Evolutionary conservation across 2,888 invertebrate genomes (phyloP).

Genomic region (Bruchidius siliquastri): DNA sequence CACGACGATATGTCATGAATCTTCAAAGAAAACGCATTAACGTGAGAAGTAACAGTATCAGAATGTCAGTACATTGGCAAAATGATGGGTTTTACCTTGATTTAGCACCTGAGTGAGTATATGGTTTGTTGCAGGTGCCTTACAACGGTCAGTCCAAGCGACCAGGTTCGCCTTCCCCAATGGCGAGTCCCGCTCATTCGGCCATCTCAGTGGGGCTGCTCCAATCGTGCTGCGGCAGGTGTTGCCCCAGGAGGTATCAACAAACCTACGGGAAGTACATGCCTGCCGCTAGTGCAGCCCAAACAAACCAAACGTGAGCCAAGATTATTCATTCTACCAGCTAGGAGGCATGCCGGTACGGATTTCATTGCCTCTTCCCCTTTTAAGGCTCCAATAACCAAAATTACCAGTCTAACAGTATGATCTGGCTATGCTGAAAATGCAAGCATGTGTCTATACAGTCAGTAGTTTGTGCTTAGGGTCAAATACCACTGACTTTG

Average conservation of each 20-base stretch:
- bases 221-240: constrained; percentile 77
- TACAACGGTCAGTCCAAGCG: constrained; percentile 91
- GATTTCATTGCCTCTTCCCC: neutral
- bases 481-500: too few species aligned
- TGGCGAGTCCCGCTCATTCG: constrained; percentile 83
- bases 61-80: too few species aligned
- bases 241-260: constrained; percentile 85
- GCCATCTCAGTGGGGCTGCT: constrained; percentile 60
- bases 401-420: too few species aligned
- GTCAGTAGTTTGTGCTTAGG: neutral
- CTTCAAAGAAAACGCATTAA: too few species aligned
- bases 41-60: too few species aligned
- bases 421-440: neutral
- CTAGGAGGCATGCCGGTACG: neutral
- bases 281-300: constrained; percentile 76
- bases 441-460: too few species aligned
- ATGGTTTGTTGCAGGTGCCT: constrained; percentile 58
- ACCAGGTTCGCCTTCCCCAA: constrained; percentile 82
- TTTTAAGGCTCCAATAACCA: neutral
- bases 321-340: neutral
- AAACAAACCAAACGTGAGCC: constrained; percentile 64
- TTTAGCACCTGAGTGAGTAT: neutral
- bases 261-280: constrained; percentile 85
- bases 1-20: too few species aligned
- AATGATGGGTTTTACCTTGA: neutral